Conservation (phyloP, 2,113 vertebrate genomes). For the Poeciliopsis prolifica region DNA sequence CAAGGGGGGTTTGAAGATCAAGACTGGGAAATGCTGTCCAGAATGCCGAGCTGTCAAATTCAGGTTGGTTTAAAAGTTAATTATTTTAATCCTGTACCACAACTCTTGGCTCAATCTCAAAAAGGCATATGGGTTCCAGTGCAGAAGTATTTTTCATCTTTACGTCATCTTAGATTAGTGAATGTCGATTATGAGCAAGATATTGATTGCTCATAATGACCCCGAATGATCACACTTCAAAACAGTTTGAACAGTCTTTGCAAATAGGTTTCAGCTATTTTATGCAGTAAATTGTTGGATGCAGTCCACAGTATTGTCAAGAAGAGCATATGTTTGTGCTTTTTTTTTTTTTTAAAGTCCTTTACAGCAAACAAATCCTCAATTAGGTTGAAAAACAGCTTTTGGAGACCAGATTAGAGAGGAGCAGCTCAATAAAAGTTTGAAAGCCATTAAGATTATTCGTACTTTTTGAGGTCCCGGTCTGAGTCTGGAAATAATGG, state of each 20-base stretch:
- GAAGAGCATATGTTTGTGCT: neutral
- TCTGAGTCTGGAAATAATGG: slow-evolving; percentile 27
- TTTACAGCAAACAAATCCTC: slow-evolving; percentile 6
- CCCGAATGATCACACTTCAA: neutral
- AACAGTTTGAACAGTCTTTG: neutral
- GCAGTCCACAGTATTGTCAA: neutral
- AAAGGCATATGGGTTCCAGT: too few relatives aligned
- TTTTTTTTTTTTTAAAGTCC: neutral
- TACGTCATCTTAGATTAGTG: neutral
- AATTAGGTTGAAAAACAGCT: neutral
- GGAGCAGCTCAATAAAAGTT: neutral
- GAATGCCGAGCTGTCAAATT: too few relatives aligned
- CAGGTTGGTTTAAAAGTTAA: too few relatives aligned
- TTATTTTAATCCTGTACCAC: too few relatives aligned
- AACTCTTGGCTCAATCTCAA: too few relatives aligned
- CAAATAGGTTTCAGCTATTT: neutral
- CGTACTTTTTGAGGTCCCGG: slow-evolving; percentile 23
- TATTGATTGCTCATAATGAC: neutral
- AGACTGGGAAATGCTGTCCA: too few relatives aligned
- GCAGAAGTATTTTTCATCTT: neutral
- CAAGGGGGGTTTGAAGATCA: too few relatives aligned
- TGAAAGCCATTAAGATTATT: slow-evolving; percentile 39
- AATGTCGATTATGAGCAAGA: neutral
- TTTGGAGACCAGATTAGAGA: neutral
- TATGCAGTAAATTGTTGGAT: neutral